Evolutionary conservation across 2,797 vertebrate species (phyloP).

Genomic region (Lepilemur septentrionalis): DNA sequence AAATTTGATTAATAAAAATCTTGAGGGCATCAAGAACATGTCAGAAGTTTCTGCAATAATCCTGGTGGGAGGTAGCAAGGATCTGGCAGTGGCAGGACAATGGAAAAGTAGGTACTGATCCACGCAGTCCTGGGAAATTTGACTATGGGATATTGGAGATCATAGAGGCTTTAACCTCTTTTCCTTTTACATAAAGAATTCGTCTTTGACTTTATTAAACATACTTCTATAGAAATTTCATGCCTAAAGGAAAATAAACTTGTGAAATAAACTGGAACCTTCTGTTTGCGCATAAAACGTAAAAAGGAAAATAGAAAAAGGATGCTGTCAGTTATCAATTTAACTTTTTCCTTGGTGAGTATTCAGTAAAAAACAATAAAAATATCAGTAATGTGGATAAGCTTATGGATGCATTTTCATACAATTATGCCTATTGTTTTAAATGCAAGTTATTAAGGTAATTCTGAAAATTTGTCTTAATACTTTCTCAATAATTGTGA

Average conservation of each 20-base stretch:
- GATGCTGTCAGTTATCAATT: background rate
- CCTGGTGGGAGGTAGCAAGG: background rate
- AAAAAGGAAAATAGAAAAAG: background rate
- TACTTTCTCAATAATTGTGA: background rate
- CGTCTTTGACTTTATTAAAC: slow-evolving; percentile 22
- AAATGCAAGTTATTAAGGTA: background rate
- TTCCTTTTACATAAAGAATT: background rate
- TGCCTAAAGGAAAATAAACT: background rate
- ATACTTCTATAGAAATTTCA: background rate
- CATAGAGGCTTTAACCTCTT: background rate
- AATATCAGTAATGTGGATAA: background rate
- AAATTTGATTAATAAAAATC: background rate
- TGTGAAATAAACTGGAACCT: background rate
- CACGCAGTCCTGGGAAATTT: background rate
- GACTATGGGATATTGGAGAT: background rate
- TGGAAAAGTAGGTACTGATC: background rate
- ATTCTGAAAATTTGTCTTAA: background rate
- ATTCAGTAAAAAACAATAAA: background rate
- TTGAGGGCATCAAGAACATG: background rate
- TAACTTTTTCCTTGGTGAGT: background rate
- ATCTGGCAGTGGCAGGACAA: background rate
- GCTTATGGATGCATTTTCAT: background rate
- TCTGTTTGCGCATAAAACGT: background rate
- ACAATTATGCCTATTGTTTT: background rate
- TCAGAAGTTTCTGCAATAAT: background rate